A percentile compares a stretch with the other conserved stretches of the same genome.
These are phyloP conservation scores for Alaudala cheleensis DNA, from an alignment of 2,113 vertebrate genomes.

Conservation along the genomic window DNA sequence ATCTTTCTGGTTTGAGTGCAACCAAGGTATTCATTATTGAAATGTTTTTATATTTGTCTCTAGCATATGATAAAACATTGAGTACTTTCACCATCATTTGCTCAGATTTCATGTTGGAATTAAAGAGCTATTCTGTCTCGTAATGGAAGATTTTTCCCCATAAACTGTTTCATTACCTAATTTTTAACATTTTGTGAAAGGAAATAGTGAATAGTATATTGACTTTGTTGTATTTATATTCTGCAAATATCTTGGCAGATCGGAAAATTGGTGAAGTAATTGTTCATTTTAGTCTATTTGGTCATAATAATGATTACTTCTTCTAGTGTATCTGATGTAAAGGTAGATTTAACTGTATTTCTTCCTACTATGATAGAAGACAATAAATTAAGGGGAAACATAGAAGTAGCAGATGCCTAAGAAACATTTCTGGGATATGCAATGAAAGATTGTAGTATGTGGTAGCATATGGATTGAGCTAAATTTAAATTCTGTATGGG, in stretches of 20 bases:
- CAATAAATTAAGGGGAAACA: background rate
- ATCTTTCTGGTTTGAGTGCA: background rate
- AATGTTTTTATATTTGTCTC: background rate
- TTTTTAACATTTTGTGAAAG: background rate
- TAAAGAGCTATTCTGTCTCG: background rate
- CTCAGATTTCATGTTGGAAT: background rate
- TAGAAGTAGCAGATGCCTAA: background rate
- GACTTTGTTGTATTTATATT: background rate
- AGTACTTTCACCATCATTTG: background rate
- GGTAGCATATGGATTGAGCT: background rate
- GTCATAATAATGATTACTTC: background rate
- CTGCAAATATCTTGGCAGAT: background rate
- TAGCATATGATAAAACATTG: background rate
- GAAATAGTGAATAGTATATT: background rate
- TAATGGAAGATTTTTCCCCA: background rate
- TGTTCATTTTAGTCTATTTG: background rate
- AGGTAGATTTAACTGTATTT: background rate
- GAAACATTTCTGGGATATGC: background rate
- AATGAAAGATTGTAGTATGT: background rate
- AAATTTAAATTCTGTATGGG: background rate
- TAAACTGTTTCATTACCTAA: background rate
- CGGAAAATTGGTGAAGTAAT: background rate
- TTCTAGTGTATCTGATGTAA: background rate
- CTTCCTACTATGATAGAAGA: background rate
- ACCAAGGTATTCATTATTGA: background rate